A percentile compares a stretch with the other conserved stretches of the same genome.
phyloP scores from a whole-genome alignment of 2,797 vertebrate species.

The Tympanoctomys barrerae region DNA sequence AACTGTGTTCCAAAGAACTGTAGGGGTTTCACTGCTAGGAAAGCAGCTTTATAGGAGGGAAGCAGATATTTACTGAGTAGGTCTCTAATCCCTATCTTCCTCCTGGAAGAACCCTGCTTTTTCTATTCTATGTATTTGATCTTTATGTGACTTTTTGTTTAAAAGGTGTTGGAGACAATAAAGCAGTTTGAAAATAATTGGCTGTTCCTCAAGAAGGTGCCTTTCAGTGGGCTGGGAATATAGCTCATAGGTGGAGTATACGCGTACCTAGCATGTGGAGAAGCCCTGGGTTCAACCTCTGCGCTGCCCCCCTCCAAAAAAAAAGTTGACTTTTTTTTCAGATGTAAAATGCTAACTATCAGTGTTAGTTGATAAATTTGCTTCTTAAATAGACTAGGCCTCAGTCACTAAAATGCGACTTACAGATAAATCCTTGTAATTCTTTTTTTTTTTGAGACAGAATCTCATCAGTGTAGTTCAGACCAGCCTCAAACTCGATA shows the following conservation, averaged over 20 bases:
- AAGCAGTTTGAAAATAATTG: not conserved
- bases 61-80: not conserved
- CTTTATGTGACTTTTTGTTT: not conserved
- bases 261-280: not conserved
- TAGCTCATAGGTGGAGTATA: not conserved
- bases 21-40: not conserved
- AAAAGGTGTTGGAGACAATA: not conserved
- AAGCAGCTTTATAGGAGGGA: not conserved
- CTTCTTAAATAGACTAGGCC: not conserved
- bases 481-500: not conserved
- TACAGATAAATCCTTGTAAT: not conserved
- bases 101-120: not conserved
- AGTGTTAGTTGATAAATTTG: not conserved
- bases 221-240: not conserved
- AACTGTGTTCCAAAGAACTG: not conserved
- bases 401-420: not conserved
- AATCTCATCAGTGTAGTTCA: not conserved
- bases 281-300: not conserved
- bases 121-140: not conserved
- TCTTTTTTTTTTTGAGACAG: not conserved
- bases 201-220: not conserved
- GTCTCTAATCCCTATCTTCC: not conserved
- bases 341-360: not conserved
- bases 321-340: not conserved
- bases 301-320: not conserved